Conservation (phyloP, 2,888 invertebrate species). For the Plusia festucae region DNA sequence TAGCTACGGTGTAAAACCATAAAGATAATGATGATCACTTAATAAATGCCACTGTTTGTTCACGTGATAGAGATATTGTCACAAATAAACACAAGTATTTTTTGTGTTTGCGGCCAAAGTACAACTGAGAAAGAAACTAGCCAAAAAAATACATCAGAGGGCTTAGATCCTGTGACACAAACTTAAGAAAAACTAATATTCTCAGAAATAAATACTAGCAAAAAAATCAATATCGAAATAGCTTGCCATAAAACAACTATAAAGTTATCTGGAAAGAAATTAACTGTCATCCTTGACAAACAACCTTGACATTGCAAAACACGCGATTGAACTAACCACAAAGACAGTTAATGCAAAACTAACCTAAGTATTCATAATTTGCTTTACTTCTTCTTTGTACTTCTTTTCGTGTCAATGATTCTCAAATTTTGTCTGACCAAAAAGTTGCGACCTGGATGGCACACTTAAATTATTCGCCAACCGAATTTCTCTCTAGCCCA, state of each 20-base stretch:
- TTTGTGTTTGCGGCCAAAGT: too few species aligned
- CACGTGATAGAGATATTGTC: constrained; percentile 20
- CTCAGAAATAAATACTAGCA: not conserved
- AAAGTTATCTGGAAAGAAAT: not conserved
- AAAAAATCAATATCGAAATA: not conserved
- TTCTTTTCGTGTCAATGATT: too few species aligned
- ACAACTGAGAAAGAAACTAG: too few species aligned
- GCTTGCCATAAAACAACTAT: not conserved
- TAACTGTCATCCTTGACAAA: constrained; percentile 15
- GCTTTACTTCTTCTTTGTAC: too few species aligned
- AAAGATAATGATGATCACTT: constrained; percentile 34
- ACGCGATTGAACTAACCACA: constrained; percentile 22
- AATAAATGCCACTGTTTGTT: constrained; percentile 36
- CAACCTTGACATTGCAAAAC: constrained; percentile 15
- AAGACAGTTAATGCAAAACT: constrained; percentile 11
- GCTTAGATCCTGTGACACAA: not conserved
- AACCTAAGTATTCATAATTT: constrained; percentile 38
- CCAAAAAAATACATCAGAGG: not conserved
- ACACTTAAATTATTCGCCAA: too few species aligned
- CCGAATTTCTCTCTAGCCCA: too few species aligned
- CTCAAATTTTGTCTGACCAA: too few species aligned
- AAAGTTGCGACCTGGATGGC: too few species aligned
- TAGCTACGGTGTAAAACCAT: constrained; percentile 38
- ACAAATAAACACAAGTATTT: too few species aligned
- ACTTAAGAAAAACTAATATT: not conserved